These are phyloP conservation scores for Kradibia gibbosae DNA, from an alignment of 1,140 invertebrate genomes.

Conservation along the genomic window DNA sequence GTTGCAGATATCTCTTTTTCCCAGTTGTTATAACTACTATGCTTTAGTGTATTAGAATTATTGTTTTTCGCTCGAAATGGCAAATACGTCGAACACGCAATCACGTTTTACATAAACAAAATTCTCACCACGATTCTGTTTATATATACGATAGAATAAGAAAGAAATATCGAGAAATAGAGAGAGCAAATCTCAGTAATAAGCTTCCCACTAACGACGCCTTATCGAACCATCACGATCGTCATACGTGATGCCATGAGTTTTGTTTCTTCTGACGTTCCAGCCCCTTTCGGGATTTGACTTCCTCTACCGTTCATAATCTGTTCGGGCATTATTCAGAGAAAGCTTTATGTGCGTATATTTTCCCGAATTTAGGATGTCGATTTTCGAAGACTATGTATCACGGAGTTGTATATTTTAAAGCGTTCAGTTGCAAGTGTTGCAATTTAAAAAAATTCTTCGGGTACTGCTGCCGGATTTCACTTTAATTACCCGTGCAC, in stretches of 20 bases:
- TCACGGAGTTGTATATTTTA: not conserved
- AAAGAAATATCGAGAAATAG: not conserved
- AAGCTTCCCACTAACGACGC: conserved; percentile 35
- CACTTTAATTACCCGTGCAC: too few species aligned
- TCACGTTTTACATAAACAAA: not conserved
- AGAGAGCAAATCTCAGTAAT: conserved; percentile 3
- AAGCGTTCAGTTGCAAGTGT: not conserved
- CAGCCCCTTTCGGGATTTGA: conserved; percentile 46
- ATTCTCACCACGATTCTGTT: not conserved
- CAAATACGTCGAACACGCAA: too few species aligned
- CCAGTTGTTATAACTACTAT: too few species aligned
- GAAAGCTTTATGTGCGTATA: not conserved
- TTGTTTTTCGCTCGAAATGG: too few species aligned
- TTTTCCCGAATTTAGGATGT: not conserved
- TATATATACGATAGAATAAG: not conserved
- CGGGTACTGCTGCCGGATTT: not conserved
- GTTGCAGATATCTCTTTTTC: too few species aligned
- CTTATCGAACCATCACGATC: not conserved
- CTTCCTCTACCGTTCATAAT: conserved; percentile 48
- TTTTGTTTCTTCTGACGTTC: conserved; percentile 1
- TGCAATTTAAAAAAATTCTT: not conserved
- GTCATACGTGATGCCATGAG: conserved; percentile 15
- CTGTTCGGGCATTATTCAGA: conserved; percentile 25
- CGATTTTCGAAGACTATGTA: not conserved
- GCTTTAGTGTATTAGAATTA: too few species aligned